Percentiles rank a stretch among this genome's conserved stretches.
phyloP scores from a whole-genome alignment of 1,140 invertebrate species.

The Bombus confusus region DNA sequence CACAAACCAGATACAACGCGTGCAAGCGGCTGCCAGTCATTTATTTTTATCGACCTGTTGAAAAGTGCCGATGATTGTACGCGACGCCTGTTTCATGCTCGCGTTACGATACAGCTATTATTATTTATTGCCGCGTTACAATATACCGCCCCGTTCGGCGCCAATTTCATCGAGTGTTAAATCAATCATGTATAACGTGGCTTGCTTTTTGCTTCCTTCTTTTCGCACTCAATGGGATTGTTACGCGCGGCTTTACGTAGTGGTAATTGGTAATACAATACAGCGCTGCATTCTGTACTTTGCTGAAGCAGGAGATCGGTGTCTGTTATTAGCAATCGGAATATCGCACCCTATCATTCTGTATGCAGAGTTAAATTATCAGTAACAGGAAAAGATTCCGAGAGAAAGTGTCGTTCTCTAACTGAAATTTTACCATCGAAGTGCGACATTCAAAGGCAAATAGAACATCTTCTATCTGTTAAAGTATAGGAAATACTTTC shows the following conservation, averaged over 20 bases:
- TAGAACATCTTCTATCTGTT: too few species aligned
- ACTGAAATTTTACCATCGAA: too few species aligned
- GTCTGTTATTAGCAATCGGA: too few species aligned
- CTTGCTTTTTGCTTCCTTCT: not conserved
- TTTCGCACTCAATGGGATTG: not conserved
- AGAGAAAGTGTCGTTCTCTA: too few species aligned
- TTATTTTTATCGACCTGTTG: constrained; percentile 26
- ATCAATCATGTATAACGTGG: not conserved
- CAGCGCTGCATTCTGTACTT: too few species aligned
- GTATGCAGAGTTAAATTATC: too few species aligned
- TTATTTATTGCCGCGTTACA: constrained; percentile 22
- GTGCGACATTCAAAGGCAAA: too few species aligned
- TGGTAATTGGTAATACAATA: not conserved
- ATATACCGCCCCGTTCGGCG: not conserved
- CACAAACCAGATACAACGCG: constrained; percentile 20
- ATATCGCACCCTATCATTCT: too few species aligned
- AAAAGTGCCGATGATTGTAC: constrained; percentile 27
- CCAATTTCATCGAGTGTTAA: constrained; percentile 5
- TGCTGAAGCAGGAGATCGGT: too few species aligned
- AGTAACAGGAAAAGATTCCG: too few species aligned
- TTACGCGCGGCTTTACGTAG: not conserved
- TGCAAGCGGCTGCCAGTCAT: constrained; percentile 19
- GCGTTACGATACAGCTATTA: constrained; percentile 4
- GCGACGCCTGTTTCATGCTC: not conserved
- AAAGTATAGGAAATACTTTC: too few species aligned